A percentile compares a stretch with the other conserved stretches of the same genome.
Conservation (phyloP, 2,797 vertebrate genomes). For the Liasis olivaceus region DNA sequence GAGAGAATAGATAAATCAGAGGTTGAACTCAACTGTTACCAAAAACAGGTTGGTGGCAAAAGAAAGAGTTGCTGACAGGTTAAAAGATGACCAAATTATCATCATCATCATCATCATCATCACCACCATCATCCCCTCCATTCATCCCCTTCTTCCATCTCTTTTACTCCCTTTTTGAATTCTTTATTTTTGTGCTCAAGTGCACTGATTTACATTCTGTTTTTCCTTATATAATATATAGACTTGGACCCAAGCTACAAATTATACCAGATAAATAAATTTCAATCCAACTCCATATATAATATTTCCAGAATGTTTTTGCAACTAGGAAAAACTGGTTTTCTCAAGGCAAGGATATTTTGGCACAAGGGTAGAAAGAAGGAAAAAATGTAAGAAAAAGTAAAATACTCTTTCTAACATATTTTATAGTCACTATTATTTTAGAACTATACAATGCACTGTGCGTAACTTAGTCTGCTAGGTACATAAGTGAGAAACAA, state of each 20-base stretch:
- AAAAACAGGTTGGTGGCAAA: neutral
- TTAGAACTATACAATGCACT: neutral
- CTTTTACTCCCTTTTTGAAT: neutral
- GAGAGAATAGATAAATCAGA: slow-evolving; percentile 22
- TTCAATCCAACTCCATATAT: neutral
- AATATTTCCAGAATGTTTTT: neutral
- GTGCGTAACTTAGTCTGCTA: neutral
- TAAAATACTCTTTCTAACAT: neutral
- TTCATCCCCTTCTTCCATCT: neutral
- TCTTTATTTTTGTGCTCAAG: neutral
- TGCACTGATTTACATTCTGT: neutral
- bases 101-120: neutral
- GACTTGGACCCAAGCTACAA: neutral
- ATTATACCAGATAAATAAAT: neutral
- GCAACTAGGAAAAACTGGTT: neutral
- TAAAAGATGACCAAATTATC: neutral
- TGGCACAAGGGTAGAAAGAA: neutral
- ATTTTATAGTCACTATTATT: neutral
- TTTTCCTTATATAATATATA: neutral
- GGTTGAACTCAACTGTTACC: slow-evolving; percentile 45
- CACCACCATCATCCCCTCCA: no score
- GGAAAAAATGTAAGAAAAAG: neutral
- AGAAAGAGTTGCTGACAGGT: neutral
- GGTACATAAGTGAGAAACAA: neutral
- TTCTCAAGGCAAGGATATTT: neutral